A percentile compares a stretch with the other conserved stretches of the same genome.
phyloP scores from a whole-genome alignment of 2,797 vertebrate genomes.

The Labeo calbasu region DNA sequence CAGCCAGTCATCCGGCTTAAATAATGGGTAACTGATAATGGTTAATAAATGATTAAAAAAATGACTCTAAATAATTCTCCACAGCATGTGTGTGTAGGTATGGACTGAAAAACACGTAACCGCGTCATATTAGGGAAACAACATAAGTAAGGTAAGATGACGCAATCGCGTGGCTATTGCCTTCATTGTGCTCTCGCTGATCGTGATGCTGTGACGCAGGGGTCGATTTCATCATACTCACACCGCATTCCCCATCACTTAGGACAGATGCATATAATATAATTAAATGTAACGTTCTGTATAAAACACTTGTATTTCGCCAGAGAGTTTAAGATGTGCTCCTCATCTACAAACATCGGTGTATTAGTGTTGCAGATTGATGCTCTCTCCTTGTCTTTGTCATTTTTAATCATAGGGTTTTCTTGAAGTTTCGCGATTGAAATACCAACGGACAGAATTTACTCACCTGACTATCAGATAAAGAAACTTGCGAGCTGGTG shows the following conservation, averaged over 20 bases:
- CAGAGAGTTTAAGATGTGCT: not conserved
- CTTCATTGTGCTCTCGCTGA: not conserved
- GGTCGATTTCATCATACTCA: conserved; percentile 41
- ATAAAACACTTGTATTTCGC: not conserved
- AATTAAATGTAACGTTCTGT: not conserved
- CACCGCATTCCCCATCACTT: not conserved
- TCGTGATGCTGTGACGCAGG: conserved; percentile 51
- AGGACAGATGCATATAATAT: not conserved
- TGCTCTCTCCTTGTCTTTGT: not conserved
- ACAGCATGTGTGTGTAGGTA: not conserved
- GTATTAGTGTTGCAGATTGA: too few relatives aligned
- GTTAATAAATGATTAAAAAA: not conserved
- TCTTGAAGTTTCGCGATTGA: not conserved
- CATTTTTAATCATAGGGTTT: not conserved
- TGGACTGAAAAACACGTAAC: not conserved
- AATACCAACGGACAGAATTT: not conserved
- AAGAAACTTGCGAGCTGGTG: not conserved
- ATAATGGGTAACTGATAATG: not conserved
- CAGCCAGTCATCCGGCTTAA: not conserved
- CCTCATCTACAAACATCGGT: too few relatives aligned
- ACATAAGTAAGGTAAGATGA: conserved; percentile 13
- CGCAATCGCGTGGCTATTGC: conserved; percentile 26
- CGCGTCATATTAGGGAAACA: too few relatives aligned
- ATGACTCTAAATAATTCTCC: not conserved
- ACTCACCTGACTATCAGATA: conserved; percentile 46